Conservation (phyloP, 2,797 vertebrate genomes). For the Clarias pachynema region DNA sequence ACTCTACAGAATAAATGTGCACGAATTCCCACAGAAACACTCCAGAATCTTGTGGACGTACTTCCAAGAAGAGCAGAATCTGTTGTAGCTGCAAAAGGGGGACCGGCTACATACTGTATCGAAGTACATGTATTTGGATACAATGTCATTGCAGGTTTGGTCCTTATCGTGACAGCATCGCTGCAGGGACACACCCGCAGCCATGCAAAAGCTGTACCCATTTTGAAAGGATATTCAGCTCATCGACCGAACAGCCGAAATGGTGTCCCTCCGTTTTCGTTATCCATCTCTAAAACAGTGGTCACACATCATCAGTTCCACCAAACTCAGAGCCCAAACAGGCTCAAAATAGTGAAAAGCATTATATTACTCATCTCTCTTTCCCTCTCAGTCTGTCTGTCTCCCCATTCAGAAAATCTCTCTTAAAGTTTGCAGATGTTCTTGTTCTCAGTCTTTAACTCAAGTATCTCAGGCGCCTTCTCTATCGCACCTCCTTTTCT, state of each 20-base stretch:
- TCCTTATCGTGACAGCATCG: not conserved
- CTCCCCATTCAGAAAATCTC: not conserved
- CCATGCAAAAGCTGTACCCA: not conserved
- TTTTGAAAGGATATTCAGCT: not conserved
- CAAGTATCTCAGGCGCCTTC: not conserved
- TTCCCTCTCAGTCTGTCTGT: not conserved
- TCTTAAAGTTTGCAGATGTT: not conserved
- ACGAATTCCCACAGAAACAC: too few relatives aligned
- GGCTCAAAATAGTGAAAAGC: too few relatives aligned
- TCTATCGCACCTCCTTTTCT: not conserved
- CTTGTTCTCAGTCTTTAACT: not conserved
- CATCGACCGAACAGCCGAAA: not conserved
- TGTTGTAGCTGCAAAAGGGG: too few relatives aligned
- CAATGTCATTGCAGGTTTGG: too few relatives aligned
- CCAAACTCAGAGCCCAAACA: too few relatives aligned
- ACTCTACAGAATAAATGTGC: too few relatives aligned
- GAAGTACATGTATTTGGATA: too few relatives aligned
- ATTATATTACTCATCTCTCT: too few relatives aligned
- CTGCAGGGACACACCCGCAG: not conserved
- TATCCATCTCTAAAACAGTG: not conserved
- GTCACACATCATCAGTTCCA: not conserved
- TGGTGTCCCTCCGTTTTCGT: not conserved
- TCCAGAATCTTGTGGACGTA: too few relatives aligned
- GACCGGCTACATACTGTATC: too few relatives aligned
- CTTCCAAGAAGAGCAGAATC: too few relatives aligned